These are phyloP conservation scores for Reticulitermes lucifugus DNA, from an alignment of 2,888 invertebrate species.

Conservation along the genomic window DNA sequence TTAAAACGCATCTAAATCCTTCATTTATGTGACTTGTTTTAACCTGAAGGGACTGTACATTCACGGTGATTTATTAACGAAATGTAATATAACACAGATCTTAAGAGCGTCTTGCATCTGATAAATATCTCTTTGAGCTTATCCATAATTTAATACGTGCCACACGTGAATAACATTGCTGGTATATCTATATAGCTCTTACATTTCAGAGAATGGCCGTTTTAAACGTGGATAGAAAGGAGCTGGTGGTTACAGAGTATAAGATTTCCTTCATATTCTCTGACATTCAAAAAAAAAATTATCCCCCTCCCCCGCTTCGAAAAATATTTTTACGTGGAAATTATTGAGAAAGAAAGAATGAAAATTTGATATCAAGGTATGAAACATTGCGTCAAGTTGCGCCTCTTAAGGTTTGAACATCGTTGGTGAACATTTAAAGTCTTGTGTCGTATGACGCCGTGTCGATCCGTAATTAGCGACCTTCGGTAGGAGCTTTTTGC, in stretches of 20 bases:
- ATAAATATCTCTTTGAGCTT: conserved; percentile 40
- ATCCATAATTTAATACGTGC: conserved; percentile 38
- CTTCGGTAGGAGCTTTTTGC: not conserved
- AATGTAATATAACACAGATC: conserved; percentile 39
- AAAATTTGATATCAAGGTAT: not conserved
- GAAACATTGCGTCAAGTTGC: too few relatives aligned
- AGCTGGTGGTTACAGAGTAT: not conserved
- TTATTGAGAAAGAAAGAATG: not conserved
- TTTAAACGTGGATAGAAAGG: not conserved
- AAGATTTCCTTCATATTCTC: not conserved
- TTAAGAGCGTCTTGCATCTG: conserved; percentile 37
- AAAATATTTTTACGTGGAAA: not conserved
- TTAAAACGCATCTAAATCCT: not conserved
- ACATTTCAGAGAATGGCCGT: conserved; percentile 20
- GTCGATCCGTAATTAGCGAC: too few relatives aligned
- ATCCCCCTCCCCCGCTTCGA: not conserved
- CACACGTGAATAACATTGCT: conserved; percentile 31
- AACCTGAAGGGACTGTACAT: conserved; percentile 34
- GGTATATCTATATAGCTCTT: conserved; percentile 40
- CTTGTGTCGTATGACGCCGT: too few relatives aligned
- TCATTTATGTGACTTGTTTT: not conserved
- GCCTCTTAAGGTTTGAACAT: not conserved
- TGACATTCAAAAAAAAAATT: not conserved
- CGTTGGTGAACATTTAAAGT: not conserved
- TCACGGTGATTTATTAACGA: conserved; percentile 29